Base-by-base conservation (phyloP, 2,113 vertebrate species). In the Dolichotis patagonum region DNA sequence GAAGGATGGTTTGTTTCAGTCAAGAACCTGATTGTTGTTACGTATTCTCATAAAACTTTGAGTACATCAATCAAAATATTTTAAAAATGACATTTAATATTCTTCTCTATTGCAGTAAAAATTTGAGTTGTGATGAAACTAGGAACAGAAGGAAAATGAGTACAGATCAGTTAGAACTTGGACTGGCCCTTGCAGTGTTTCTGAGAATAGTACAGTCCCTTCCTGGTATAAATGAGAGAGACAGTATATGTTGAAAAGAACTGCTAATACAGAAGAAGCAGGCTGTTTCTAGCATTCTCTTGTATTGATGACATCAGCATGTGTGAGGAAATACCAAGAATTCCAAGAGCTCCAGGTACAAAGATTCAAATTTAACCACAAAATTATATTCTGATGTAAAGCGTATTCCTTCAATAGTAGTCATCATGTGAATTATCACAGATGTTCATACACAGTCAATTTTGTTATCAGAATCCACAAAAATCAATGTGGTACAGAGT, bases 281-380 rank as follows among this genome's bases (percentile, higher is more conserved):
- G 8, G 16, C 19, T 77, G 6, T 91, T 85, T 75, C 91, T 69
- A 69, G 12, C 17, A 62, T 87, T 56, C 7, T 46, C 84, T 65
- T 87, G 22, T 28, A 43, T 43, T 46, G 49, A 65, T 63, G 60
- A 83, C 73, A 85, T 49, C 69, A 88, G 38, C 54, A 49, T 85
- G 62, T 93, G 2, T 43, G 49, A 56, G 9, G 2, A 92, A 92
- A 91, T 32, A 56, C 10, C 35, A 58, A 80, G 62, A 88, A 54
- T 49, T 73, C 32, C n/a, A 43, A 90, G 58, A 49, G 73, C 13
- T 41, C 3, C 26, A 73, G 49, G 73, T 3, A 62, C 2, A 13
- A 24, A 46, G 77, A 77, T 95, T 83, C n/a, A 89, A 82, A 91
- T 38, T 73, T 60, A 93, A 85, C 58, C 49, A 91, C 54, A 94